Evolutionary conservation across 2,113 vertebrate genomes (phyloP), one percentile per base, ranked within the genome.

Genomic region (Cephalopholis sonnerati): DNA sequence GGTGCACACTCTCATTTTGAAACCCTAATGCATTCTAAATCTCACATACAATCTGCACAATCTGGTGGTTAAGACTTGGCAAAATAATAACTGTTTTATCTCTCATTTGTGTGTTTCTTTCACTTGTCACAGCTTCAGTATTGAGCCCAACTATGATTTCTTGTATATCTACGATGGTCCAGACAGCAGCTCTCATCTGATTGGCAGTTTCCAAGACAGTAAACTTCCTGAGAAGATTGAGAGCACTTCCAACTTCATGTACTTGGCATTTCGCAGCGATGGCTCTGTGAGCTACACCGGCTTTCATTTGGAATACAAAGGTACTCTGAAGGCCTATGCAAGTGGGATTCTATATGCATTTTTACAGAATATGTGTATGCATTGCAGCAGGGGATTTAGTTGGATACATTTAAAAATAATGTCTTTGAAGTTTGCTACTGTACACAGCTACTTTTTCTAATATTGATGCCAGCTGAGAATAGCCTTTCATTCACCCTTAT

Each of bases 81-180:
- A 66, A 81, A 81, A 87, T 77, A 77, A 83, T 84, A 61, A 77
- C 62, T 78, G 74, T 80, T 91, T 77, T 59, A 76, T 79, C 78
- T 88, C 61, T 74, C 24, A 74, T 73, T 74, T 89, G 25, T 91
- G 75, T 79, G 39, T 58, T 87, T 84, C 51, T 81, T 81, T 79
- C 16, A 9, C 68, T 84, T 74, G 36, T 84, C 71, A 50, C 91
- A 99, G 98, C 94, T 99, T 99, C 94, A 99, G 97, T 89, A 99
- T 99, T 83, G 98, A 99, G 92, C 98, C 98, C 89, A 99, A 99
- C 96, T 99, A 99, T 82, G 98, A 99, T 91, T 99, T 99, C 91
- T 95, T 99, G 68, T 99, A 99, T 87, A 98, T 99, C 89, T 98
- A 99, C 48, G 97, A 99, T 78, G 98, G 98, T 13, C 93, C 96